These are phyloP conservation scores for Menidia menidia DNA, from an alignment of 2,797 vertebrate species.

Conservation along the genomic window DNA sequence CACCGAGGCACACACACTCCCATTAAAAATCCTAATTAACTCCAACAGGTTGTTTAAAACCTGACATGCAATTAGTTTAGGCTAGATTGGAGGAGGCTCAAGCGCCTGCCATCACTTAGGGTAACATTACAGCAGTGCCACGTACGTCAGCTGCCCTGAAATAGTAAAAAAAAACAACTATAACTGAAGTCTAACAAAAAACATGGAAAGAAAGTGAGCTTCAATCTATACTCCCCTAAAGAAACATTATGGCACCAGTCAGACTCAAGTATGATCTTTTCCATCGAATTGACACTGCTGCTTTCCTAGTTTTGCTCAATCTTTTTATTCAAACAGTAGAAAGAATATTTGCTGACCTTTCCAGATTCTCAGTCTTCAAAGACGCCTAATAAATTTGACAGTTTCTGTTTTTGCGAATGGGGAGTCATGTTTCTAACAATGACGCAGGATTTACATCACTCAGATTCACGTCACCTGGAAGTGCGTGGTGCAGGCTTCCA, in stretches of 20 bases:
- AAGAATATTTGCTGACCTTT: too few relatives aligned
- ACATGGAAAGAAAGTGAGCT: background rate
- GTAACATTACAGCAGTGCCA: background rate
- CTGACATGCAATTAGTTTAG: constrained; percentile 38
- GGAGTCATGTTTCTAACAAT: background rate
- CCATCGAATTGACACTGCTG: background rate
- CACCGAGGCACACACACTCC: constrained; percentile 58
- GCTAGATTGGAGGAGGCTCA: constrained; percentile 16
- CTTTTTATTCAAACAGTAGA: too few relatives aligned
- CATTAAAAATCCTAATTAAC: constrained; percentile 76
- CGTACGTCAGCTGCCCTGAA: background rate
- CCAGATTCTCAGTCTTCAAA: background rate
- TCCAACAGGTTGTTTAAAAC: constrained; percentile 61
- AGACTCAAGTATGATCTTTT: too few relatives aligned
- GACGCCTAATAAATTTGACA: background rate
- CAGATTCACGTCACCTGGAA: constrained; percentile 21
- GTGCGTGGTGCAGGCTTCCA: constrained; percentile 27
- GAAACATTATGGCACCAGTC: too few relatives aligned
- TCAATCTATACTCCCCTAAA: too few relatives aligned
- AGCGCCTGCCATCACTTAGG: constrained; percentile 21
- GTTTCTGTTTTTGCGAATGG: background rate
- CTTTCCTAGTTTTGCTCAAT: background rate
- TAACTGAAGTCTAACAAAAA: too few relatives aligned
- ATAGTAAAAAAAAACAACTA: background rate
- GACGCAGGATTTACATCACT: constrained; percentile 30